Evolutionary conservation across 2,113 vertebrate species (phyloP).

Genomic region (Scolopax mira): DNA sequence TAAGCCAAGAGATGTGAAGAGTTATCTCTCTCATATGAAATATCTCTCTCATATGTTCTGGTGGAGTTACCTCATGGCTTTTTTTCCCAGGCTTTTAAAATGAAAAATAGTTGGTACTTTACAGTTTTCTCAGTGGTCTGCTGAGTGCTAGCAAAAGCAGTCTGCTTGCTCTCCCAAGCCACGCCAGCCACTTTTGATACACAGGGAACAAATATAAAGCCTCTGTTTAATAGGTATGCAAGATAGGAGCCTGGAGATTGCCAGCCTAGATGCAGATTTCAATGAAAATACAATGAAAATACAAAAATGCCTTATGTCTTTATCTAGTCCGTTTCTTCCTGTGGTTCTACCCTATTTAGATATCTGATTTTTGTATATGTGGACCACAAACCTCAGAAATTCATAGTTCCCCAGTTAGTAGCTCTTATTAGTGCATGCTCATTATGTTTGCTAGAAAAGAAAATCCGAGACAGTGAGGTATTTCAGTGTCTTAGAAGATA

Average conservation of each 20-base stretch:
- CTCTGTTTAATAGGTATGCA: constrained; percentile 29
- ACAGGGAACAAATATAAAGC: background rate
- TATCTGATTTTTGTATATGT: rapidly evolving
- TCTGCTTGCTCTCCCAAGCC: background rate
- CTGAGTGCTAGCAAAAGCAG: background rate
- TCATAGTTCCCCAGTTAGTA: background rate
- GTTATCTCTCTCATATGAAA: background rate
- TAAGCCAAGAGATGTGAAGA: background rate
- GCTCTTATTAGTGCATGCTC: background rate
- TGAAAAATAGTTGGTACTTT: background rate
- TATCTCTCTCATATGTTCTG: rapidly evolving
- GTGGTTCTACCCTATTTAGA: background rate
- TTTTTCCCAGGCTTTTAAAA: background rate
- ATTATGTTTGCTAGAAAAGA: background rate
- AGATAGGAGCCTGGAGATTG: background rate
- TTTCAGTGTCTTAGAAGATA: background rate
- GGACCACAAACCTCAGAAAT: background rate
- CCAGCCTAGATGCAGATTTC: constrained; percentile 44
- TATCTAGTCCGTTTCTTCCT: background rate
- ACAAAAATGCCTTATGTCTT: background rate
- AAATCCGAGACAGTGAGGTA: background rate
- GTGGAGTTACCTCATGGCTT: background rate
- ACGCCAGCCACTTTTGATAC: background rate
- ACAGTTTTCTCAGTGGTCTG: background rate
- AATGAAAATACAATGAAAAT: background rate